Evolutionary conservation across 2,888 invertebrate genomes (phyloP).

Genomic region (Tetragonula carbonaria): DNA sequence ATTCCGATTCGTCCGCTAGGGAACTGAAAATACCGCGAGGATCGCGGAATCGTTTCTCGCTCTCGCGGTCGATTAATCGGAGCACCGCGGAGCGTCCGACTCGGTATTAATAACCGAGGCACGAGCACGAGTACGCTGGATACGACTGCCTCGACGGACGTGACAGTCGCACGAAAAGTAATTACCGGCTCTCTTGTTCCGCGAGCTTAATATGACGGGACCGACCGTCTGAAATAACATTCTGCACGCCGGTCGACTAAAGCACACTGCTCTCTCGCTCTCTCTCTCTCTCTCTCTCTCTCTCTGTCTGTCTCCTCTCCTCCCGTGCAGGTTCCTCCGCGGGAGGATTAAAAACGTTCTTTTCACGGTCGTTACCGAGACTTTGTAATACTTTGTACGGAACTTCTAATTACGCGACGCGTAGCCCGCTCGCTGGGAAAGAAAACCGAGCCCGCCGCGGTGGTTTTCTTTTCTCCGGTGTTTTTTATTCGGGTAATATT

Average conservation of each 20-base stretch:
- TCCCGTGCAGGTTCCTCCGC: background rate
- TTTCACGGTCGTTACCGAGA: slow-evolving; percentile 43
- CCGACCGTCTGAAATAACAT: slow-evolving; percentile 55
- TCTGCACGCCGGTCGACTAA: slow-evolving; percentile 23
- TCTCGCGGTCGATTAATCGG: slow-evolving; percentile 55
- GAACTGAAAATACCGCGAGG: slow-evolving; percentile 43
- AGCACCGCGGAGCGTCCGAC: slow-evolving; percentile 37
- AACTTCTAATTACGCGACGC: slow-evolving; percentile 39
- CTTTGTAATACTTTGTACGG: slow-evolving; percentile 15
- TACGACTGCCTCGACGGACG: slow-evolving; percentile 54
- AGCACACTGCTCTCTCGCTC: background rate
- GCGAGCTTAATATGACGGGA: slow-evolving; percentile 60
- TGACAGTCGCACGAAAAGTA: slow-evolving; percentile 70
- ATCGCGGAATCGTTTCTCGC: slow-evolving; percentile 35
- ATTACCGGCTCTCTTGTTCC: slow-evolving; percentile 70
- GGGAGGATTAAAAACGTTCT: slow-evolving; percentile 33
- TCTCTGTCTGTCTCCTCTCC: no score
- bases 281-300: background rate
- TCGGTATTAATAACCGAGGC: slow-evolving; percentile 67
- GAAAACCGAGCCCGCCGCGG: background rate
- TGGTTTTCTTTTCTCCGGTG: background rate
- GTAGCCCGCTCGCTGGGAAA: background rate
- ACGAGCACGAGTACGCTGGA: slow-evolving; percentile 26
- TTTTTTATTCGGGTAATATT: background rate
- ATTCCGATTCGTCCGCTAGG: background rate